Base-by-base conservation (phyloP, 2,888 invertebrate species). In the Rhagonycha lutea region DNA sequence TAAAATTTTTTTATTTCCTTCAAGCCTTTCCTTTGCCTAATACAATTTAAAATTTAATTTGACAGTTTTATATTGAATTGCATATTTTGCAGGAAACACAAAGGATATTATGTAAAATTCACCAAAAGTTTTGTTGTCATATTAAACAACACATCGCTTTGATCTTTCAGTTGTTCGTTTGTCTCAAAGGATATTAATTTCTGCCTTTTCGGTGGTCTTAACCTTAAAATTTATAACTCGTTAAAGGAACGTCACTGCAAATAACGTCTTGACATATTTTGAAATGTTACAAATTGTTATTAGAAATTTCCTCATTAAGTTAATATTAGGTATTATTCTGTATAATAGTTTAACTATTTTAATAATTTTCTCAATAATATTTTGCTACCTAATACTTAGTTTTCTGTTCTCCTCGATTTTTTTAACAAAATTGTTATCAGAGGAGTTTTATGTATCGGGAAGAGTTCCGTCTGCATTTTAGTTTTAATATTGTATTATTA, bases 151-250 rank as follows among this genome's bases (percentile, higher is more conserved):
- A 65, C 24, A 26, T 60, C 26, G 61, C 73, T 73, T 69, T 73
- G 69, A 73, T 69, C 63, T 60, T 32, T 63, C 24, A 23, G 47
- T 47, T 65, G 47, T 72, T 60, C 14, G 60, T 68, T 72, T 61
- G 29, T 72, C 61, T 72, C 69, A 61, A 73, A 72, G 32, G 68
- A 73, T 73, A 73, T 73, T 73, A 73, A 61, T 73, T 73, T 61
- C 68, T 61, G 47, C n/a, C 47, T 72, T 72, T 72, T 60, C 60
- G 47, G 24, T 67, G 60, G 23, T 72, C 60, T 26, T 47, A 67
- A 72, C 67, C 65, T 65, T 72, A 23, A 47, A 47, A 26, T 60
- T 26, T 11, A 26, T 60, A 65, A 71, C 47, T 47, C n/a, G 47
- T 47, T 47, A 47, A 47, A 0, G 4, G 12, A 32, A 32, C 5